These are phyloP conservation scores for Drosophila asahinai DNA, from an alignment of 1,140 invertebrate species.

Conservation along the genomic window DNA sequence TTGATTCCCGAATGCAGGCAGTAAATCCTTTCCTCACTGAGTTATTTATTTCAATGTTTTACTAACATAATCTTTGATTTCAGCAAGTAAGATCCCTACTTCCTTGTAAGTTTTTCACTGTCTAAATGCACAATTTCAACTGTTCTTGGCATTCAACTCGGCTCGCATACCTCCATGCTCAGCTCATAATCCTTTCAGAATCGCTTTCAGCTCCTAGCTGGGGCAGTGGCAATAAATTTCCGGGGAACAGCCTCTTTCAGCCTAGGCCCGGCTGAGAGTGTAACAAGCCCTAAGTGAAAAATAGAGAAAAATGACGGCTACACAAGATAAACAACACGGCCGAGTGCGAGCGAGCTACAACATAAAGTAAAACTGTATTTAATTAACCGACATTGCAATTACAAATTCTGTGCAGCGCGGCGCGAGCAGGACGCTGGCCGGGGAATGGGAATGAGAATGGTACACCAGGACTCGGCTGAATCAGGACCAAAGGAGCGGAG, in stretches of 20 bases:
- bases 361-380: constrained; percentile 84
- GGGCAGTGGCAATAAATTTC: constrained; percentile 57
- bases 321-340: constrained; percentile 73
- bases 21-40: no score
- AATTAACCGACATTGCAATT: constrained; percentile 85
- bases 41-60: constrained; percentile 2
- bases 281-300: constrained; percentile 71
- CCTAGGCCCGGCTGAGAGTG: constrained; percentile 51
- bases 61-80: background rate
- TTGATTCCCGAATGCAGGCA: background rate
- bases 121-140: constrained; percentile 1
- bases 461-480: constrained; percentile 41
- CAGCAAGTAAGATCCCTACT: background rate
- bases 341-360: constrained; percentile 23
- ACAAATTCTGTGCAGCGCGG: constrained; percentile 82
- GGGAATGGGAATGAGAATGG: constrained; percentile 10
- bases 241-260: constrained; percentile 4
- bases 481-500: constrained; percentile 5
- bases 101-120: background rate
- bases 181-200: constrained; percentile 54
- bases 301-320: constrained; percentile 65
- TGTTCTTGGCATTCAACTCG: constrained; percentile 55
- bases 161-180: constrained; percentile 1
- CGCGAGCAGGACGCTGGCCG: constrained; percentile 24
- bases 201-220: constrained; percentile 16